Evolutionary conservation across 2,888 invertebrate species (phyloP), one percentile per base, ranked within the genome.

Genomic region (Netelia fuscicornis): DNA sequence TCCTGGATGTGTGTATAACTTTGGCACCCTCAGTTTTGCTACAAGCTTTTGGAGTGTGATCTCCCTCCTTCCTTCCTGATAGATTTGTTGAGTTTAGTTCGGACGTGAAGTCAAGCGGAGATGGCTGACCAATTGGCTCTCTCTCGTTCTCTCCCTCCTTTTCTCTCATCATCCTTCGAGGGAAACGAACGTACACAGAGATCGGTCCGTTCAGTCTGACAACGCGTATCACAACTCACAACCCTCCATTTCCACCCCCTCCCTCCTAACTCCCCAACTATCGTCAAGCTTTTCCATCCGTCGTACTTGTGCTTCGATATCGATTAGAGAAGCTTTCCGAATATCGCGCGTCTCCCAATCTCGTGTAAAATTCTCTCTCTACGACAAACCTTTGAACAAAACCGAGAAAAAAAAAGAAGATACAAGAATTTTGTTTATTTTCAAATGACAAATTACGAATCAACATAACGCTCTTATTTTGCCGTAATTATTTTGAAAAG

Each of bases 21-120:
- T 30, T 37, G 13, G 2, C 11, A 13, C 13, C 48, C 48, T 13
- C 48, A 48, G 11, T 10, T 25, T 54, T 56, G 30, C n/a, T n/a
- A 1, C 30, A 13, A 1, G 11, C 11, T 13, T 11, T 48, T 48
- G 30, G n/a, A 54, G n/a, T 23, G 56, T 37, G n/a, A 13, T 9
- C 48, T 6, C 48, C 48, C 48, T 6, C 48, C 48, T 9, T 9
- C 48, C 48, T 11, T 13, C 11, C 48, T 25, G 6, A 30, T 30
- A 30, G 30, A 30, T 30, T 30, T 30, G 30, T 30, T 30, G 30
- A 5, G 30, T 30, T 11, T 23, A 62, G 62, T 62, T 25, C 65
- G 67, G 48, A 74, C 56, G 72, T 67, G 65, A 67, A 81, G 80
- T 81, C 67, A 68, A 72, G 80, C 80, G 80, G 80, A 62, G 52